phyloP scores from a whole-genome alignment of 1,140 invertebrate genomes.

The Leptinotarsa undecemlineata region DNA sequence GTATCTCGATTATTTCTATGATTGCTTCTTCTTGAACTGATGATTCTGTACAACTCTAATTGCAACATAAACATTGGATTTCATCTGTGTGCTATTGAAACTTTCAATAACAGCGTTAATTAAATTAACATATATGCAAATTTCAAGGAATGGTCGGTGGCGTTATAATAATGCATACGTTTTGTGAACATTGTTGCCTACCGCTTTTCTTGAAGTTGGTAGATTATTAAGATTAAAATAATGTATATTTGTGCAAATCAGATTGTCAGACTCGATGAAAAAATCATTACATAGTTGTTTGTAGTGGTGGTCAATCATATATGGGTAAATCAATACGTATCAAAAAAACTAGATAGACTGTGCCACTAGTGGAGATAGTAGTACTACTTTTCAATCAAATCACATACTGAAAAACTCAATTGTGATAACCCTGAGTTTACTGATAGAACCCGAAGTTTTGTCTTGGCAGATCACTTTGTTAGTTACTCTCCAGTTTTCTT shows the following conservation, averaged over 20 bases:
- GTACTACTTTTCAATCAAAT: too few species aligned
- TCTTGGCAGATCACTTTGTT: too few species aligned
- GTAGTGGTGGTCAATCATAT: background rate
- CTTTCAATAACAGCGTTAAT: background rate
- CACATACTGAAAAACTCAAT: too few species aligned
- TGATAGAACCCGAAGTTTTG: too few species aligned
- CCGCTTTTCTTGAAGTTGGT: background rate
- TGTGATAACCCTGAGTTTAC: too few species aligned
- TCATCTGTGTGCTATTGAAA: background rate
- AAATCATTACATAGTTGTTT: background rate
- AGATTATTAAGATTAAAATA: background rate
- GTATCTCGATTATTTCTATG: slow-evolving; percentile 8
- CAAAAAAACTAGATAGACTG: background rate
- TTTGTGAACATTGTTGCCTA: background rate
- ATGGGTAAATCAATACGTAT: background rate
- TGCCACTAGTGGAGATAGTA: background rate
- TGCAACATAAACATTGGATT: background rate
- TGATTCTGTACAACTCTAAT: background rate
- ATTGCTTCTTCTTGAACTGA: background rate
- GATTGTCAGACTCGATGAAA: background rate
- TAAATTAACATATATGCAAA: background rate
- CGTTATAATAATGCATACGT: background rate
- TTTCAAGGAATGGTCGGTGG: background rate
- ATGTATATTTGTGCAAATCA: background rate
- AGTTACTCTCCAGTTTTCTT: too few species aligned